Percentiles rank a stretch among this genome's conserved stretches.
These are phyloP conservation scores for Procambarus virginalis DNA, from an alignment of 1,140 invertebrate species.

Conservation along the genomic window DNA sequence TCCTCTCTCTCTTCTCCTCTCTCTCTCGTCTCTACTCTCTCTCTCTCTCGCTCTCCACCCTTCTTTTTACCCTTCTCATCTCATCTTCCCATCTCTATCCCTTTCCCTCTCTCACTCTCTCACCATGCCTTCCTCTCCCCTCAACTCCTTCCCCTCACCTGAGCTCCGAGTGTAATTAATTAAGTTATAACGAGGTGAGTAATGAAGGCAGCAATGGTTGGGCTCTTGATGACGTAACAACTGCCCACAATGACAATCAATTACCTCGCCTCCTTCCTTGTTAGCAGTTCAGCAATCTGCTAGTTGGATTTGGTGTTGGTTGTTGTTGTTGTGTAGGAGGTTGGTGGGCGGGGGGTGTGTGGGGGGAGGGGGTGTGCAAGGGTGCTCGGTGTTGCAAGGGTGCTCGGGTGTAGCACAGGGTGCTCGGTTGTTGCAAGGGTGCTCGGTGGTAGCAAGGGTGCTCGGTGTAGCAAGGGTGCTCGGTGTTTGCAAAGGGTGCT, in stretches of 20 bases:
- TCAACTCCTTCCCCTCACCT: not conserved
- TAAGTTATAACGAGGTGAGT: slow-evolving; percentile 55
- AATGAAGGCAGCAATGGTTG: slow-evolving; percentile 20
- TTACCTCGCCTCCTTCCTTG: too few species aligned
- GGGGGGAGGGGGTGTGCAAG: too few species aligned
- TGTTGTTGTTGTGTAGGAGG: too few species aligned
- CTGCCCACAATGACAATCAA: slow-evolving; percentile 24
- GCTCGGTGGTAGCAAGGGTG: too few species aligned
- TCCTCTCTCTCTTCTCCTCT: not conserved
- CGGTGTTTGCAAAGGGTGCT: too few species aligned
- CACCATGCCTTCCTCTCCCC: not conserved
- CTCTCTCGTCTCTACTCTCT: not conserved
- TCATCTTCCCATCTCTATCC: not conserved
- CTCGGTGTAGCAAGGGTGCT: too few species aligned
- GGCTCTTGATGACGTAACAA: slow-evolving; percentile 5
- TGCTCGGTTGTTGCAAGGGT: too few species aligned
- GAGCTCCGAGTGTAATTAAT: slow-evolving; percentile 42
- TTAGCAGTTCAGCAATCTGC: too few species aligned
- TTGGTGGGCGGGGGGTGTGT: too few species aligned
- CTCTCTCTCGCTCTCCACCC: not conserved
- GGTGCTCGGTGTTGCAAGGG: too few species aligned
- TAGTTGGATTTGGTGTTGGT: too few species aligned
- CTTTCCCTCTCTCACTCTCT: not conserved
- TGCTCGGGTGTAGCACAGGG: too few species aligned
- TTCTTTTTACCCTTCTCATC: not conserved